Evolutionary conservation across 1,140 invertebrate genomes (phyloP), one percentile per base, ranked within the genome.

Genomic region (Polyergus mexicanus): DNA sequence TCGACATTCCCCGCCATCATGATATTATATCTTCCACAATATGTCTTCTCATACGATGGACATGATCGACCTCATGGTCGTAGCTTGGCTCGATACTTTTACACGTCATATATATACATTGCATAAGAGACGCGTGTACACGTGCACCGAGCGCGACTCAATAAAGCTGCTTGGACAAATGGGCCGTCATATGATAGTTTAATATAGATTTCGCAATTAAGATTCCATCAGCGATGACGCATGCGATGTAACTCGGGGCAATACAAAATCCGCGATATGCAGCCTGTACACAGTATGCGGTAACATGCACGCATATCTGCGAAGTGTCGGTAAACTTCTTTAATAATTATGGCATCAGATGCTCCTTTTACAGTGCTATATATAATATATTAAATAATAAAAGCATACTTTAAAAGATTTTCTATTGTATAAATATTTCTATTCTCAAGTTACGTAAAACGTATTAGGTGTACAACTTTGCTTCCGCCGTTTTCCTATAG

Each of bases 161-260:
- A 62, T 86, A 86, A 86, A 81, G 69, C 75, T 28, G 28, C 28
- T 66, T 54, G 68, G 13, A 71, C 71, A 83, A 47, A 76, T 72
- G 75, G 74, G n/a, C 41, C 74, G 58, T 68, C 75, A 68, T 76
- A 58, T 35, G 68, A 86, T 54, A 77, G 76, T 89, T 88, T 89
- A 86, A 89, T 91, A 91, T 91, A 85, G 85, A 91, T 91, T 91
- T 91, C 90, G 77, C 89, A 90, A 90, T 90, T 88, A 90, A 75
- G 81, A 83, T 88, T 88, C 89, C 89, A 90, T 90, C 80, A 90
- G 89, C 71, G 63, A 66, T 65, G 68, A 69, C 86, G 75, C 86
- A 58, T 72, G 86, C 86, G 80, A 75, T 41, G 47, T 51, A 75
- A 51, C 60, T 68, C 81, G 38, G 78, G 51, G 47, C 47, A 56